A percentile compares a stretch with the other conserved stretches of the same genome.
phyloP scores from a whole-genome alignment of 2,888 invertebrate species.

The Campoplex nolae region DNA sequence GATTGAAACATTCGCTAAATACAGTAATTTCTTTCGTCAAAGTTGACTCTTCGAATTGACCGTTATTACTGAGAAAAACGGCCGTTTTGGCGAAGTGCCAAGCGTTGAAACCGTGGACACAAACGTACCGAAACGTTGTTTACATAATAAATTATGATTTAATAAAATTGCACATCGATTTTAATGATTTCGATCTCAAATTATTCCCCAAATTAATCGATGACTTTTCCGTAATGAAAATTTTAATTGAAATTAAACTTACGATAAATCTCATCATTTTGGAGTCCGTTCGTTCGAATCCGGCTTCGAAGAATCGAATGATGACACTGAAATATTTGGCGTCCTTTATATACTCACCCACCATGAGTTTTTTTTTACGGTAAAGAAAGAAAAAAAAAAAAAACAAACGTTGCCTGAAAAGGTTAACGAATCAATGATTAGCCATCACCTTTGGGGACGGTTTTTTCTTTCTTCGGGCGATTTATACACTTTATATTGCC shows the following conservation, averaged over 20 bases:
- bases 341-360: conserved; percentile 46
- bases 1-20: neutral
- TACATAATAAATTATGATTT: neutral
- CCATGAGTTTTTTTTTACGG: neutral
- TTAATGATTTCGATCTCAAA: neutral
- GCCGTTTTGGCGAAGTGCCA: neutral
- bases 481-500: neutral
- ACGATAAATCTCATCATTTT: conserved; percentile 52
- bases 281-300: neutral
- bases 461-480: conserved; percentile 3
- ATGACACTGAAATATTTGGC: conserved; percentile 21
- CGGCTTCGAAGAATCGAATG: conserved; percentile 29
- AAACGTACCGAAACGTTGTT: neutral
- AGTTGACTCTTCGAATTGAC: neutral
- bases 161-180: neutral
- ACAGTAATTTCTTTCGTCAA: neutral
- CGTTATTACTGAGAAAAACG: neutral
- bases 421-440: neutral
- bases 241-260: conserved; percentile 27
- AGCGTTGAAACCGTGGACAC: neutral
- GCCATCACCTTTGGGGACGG: conserved; percentile 8
- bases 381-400: neutral
- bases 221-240: neutral
- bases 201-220: neutral
- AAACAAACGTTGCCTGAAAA: neutral